phyloP scores from a whole-genome alignment of 2,113 vertebrate species.

The Sciurus niger region DNA sequence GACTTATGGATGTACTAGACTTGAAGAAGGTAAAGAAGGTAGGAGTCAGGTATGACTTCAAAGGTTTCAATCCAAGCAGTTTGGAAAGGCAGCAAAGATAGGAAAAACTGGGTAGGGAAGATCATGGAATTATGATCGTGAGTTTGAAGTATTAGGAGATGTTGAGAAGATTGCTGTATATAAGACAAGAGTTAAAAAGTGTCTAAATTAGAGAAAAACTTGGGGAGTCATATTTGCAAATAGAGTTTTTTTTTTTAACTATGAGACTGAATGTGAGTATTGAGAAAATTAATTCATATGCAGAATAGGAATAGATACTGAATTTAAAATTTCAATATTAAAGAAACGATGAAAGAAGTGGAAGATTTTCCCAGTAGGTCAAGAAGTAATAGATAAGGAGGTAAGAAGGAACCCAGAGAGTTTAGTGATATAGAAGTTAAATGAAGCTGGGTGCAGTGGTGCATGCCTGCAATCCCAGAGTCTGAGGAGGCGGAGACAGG shows the following conservation, averaged over 20 bases:
- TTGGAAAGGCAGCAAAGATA: neutral
- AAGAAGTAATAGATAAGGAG: neutral
- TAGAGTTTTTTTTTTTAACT: neutral
- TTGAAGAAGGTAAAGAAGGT: neutral
- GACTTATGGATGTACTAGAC: neutral
- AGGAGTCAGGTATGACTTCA: neutral
- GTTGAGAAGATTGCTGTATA: neutral
- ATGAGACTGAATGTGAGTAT: neutral
- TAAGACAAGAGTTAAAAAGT: neutral
- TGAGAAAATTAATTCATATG: neutral
- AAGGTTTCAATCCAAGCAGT: neutral
- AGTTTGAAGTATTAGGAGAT: neutral
- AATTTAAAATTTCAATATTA: neutral
- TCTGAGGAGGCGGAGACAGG: no score
- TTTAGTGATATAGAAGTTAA: neutral
- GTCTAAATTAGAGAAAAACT: neutral
- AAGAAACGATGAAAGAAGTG: neutral
- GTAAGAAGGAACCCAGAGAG: neutral
- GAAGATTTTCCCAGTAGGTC: neutral
- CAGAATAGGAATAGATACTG: neutral
- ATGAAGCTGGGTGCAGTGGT: no score
- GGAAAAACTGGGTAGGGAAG: neutral
- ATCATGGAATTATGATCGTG: neutral
- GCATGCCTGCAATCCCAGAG: no score
- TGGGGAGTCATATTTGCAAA: neutral